A percentile compares a stretch with the other conserved stretches of the same genome.
Evolutionary conservation across 1,140 invertebrate genomes (phyloP).

Genomic region (Heliconius eleuchia): DNA sequence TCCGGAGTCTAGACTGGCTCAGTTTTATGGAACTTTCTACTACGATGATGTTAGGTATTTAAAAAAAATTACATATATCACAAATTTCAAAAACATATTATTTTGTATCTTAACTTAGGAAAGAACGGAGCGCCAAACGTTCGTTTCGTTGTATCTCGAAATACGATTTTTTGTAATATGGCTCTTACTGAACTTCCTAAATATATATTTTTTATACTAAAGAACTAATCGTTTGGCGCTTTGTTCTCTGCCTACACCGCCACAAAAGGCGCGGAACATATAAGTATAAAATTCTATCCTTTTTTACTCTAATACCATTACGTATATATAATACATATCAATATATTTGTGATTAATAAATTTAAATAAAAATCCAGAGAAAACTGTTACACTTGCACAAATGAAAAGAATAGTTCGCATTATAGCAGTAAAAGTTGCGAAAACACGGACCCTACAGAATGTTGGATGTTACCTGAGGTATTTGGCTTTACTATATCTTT

Average conservation of each 20-base stretch:
- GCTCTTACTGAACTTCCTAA: too few species aligned
- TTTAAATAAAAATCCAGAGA: slow-evolving; percentile 54
- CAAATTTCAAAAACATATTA: neutral
- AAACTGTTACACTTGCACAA: slow-evolving; percentile 66
- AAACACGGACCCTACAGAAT: slow-evolving; percentile 71
- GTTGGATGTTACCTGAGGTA: slow-evolving; percentile 77
- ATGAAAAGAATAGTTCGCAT: slow-evolving; percentile 53
- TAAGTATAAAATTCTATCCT: too few species aligned
- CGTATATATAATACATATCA: too few species aligned
- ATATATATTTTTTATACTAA: too few species aligned
- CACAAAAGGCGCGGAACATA: too few species aligned
- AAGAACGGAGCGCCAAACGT: too few species aligned
- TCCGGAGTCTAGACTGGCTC: slow-evolving; percentile 72
- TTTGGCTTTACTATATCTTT: neutral
- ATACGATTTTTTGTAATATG: too few species aligned
- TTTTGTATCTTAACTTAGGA: too few species aligned
- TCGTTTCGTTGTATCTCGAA: too few species aligned
- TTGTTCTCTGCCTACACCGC: too few species aligned
- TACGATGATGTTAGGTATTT: slow-evolving; percentile 70
- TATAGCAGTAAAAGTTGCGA: slow-evolving; percentile 63
- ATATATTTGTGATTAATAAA: neutral
- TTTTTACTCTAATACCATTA: too few species aligned
- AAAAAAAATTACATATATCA: neutral
- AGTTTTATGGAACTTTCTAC: slow-evolving; percentile 74
- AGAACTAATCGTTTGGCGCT: too few species aligned